Conservation (phyloP, 2,888 invertebrate species). For the Synergus itoensis region DNA sequence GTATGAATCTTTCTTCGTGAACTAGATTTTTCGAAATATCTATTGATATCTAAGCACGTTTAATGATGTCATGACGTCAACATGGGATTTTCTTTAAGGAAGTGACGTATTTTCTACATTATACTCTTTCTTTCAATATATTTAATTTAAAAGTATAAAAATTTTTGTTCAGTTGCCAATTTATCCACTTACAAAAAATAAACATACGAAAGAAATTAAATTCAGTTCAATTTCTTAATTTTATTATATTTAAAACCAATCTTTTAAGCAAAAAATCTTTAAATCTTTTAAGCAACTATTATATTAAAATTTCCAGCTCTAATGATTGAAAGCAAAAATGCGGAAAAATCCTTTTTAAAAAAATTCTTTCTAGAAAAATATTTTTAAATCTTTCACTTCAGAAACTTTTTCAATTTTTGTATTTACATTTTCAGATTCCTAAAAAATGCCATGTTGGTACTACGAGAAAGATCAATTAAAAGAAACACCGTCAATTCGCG, state of each 20-base stretch:
- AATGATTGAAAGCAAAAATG: not conserved
- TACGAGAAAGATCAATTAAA: conserved; percentile 93
- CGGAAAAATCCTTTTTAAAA: not conserved
- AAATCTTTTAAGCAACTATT: too few species aligned
- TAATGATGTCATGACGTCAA: not conserved
- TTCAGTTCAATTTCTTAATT: too few species aligned
- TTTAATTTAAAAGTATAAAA: too few species aligned
- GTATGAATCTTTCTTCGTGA: not conserved
- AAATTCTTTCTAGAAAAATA: not conserved
- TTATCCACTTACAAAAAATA: too few species aligned
- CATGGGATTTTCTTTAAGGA: not conserved
- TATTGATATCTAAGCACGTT: not conserved
- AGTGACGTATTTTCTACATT: not conserved
- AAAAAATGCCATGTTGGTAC: conserved; percentile 96
- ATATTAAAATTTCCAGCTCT: too few species aligned
- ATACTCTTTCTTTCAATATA: too few species aligned
- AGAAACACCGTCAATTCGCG: conserved; percentile 93
- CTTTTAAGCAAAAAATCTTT: too few species aligned
- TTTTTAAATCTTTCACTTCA: not conserved
- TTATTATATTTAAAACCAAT: too few species aligned
- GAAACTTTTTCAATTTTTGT: too few species aligned
- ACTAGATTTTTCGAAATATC: not conserved
- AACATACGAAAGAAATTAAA: too few species aligned
- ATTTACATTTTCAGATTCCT: conserved; percentile 1
- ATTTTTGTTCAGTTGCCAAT: too few species aligned